A percentile compares a stretch with the other conserved stretches of the same genome.
Conservation (phyloP, 2,888 invertebrate genomes). For the Erebia palarica region DNA sequence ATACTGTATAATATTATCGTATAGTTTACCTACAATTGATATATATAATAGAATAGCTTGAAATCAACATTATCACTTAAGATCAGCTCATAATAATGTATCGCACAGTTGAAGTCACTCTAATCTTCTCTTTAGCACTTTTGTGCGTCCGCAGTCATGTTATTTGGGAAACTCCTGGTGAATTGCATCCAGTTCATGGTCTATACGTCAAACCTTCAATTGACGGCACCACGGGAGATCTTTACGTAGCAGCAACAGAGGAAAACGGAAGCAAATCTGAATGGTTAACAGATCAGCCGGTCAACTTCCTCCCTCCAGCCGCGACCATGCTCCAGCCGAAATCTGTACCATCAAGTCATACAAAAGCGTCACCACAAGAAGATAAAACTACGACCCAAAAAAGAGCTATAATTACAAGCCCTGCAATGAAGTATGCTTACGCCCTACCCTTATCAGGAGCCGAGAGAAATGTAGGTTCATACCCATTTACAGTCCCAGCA, state of each 20-base stretch:
- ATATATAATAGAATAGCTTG: conserved; percentile 25
- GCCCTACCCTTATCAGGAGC: conserved; percentile 52
- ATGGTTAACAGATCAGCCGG: conserved; percentile 70
- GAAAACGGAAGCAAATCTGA: conserved; percentile 66
- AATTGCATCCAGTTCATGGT: conserved; percentile 70
- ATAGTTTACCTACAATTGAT: conserved; percentile 8
- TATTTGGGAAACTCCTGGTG: conserved; percentile 53
- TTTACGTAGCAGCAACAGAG: conserved; percentile 75
- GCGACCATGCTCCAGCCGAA: conserved; percentile 49
- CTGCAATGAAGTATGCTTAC: conserved; percentile 62
- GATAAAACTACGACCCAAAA: conserved; percentile 57
- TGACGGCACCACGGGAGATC: conserved; percentile 72
- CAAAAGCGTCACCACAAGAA: conserved; percentile 49
- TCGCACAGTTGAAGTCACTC: conserved; percentile 1
- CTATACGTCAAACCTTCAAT: conserved; percentile 70
- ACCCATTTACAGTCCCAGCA: conserved; percentile 56
- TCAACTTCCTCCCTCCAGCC: conserved; percentile 63
- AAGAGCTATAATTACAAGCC: conserved; percentile 55
- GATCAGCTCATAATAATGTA: conserved; percentile 27
- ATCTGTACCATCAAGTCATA: conserved; percentile 44
- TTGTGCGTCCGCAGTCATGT: conserved; percentile 47
- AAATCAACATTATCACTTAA: conserved; percentile 8
- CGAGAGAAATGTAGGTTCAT: conserved; percentile 50
- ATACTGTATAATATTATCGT: conserved; percentile 25
- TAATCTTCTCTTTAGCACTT: conserved; percentile 38